Evolutionary conservation across 2,797 vertebrate genomes (phyloP).

Genomic region (Ispidina picta): DNA sequence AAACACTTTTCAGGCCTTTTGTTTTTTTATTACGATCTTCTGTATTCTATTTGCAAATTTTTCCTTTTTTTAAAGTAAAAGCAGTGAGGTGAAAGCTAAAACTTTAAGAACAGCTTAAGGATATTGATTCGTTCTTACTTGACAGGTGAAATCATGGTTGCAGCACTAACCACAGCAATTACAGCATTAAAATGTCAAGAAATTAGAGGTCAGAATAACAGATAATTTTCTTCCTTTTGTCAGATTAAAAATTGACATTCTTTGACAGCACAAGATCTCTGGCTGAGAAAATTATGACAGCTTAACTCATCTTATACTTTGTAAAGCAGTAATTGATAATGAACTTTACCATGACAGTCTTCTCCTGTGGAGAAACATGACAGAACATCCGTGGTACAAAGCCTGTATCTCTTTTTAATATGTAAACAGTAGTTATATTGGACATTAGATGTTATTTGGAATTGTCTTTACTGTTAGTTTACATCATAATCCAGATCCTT

Average conservation of each 20-base stretch:
- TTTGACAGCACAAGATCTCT: slow-evolving; percentile 84
- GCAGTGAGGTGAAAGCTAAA: slow-evolving; percentile 75
- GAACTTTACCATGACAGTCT: slow-evolving; percentile 88
- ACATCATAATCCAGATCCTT: slow-evolving; percentile 75
- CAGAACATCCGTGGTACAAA: slow-evolving; percentile 86
- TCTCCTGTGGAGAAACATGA: slow-evolving; percentile 90
- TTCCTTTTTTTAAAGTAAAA: slow-evolving; percentile 30
- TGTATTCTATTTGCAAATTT: not conserved
- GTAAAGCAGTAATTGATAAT: slow-evolving; percentile 87
- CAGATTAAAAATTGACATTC: slow-evolving; percentile 87
- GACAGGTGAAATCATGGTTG: slow-evolving; percentile 88
- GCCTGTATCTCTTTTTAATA: slow-evolving; percentile 84
- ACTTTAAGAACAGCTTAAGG: slow-evolving; percentile 80
- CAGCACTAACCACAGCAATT: slow-evolving; percentile 90
- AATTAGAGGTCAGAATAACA: slow-evolving; percentile 91
- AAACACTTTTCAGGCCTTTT: not conserved
- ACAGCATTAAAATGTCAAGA: slow-evolving; percentile 93
- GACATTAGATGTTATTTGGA: slow-evolving; percentile 83
- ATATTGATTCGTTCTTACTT: slow-evolving; percentile 89
- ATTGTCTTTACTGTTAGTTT: slow-evolving; percentile 76
- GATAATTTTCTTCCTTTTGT: slow-evolving; percentile 87
- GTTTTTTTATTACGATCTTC: not conserved
- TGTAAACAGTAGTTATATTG: slow-evolving; percentile 88
- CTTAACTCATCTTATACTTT: slow-evolving; percentile 88
- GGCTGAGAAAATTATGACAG: slow-evolving; percentile 87